Conservation (phyloP, 2,888 invertebrate genomes). For the Drymonia ruficornis region DNA sequence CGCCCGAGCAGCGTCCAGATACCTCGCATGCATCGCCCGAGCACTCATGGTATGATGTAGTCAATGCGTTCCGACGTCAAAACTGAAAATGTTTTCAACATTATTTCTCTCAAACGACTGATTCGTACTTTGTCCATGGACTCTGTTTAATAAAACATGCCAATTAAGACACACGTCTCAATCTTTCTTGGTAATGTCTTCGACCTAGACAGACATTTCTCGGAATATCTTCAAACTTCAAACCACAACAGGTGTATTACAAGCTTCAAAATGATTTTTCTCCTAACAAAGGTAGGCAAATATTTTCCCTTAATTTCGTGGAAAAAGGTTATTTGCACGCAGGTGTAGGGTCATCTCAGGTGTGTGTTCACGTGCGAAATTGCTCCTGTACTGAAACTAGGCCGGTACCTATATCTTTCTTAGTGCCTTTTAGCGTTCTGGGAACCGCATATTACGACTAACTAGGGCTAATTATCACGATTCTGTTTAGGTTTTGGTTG, state of each 20-base stretch:
- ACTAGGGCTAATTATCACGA: conserved; percentile 19
- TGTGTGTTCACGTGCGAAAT: conserved; percentile 20
- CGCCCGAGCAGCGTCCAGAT: too few species aligned
- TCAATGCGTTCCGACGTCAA: too few species aligned
- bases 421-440: conserved; percentile 24
- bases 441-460: conserved; percentile 26
- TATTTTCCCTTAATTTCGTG: conserved; percentile 13
- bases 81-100: too few species aligned
- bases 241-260: background rate
- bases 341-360: conserved; percentile 22
- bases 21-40: too few species aligned
- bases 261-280: background rate
- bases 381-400: conserved; percentile 32
- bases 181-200: too few species aligned
- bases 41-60: too few species aligned
- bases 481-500: conserved; percentile 14
- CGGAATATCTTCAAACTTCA: background rate
- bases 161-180: too few species aligned
- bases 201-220: background rate
- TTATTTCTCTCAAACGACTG: too few species aligned
- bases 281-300: conserved; percentile 1
- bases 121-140: too few species aligned
- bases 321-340: conserved; percentile 15
- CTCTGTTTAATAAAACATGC: too few species aligned
- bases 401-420: conserved; percentile 30